Evolutionary conservation across 1,140 invertebrate genomes (phyloP).

Genomic region (Trichoplusia ni): DNA sequence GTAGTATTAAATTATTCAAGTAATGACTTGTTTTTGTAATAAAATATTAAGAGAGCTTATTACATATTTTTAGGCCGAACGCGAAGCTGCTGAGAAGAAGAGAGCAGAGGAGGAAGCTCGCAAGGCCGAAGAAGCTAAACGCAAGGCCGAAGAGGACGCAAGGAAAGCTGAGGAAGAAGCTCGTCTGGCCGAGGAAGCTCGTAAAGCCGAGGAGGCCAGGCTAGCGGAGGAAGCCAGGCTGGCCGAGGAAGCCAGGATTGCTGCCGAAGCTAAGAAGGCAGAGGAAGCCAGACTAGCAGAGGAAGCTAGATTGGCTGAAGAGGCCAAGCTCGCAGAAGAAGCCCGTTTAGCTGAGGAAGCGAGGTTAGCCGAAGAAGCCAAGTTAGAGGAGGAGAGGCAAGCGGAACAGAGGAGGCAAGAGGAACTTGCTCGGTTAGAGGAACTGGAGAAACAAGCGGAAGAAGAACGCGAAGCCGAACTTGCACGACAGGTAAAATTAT

Average conservation of each 20-base stretch:
- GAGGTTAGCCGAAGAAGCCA: conserved; percentile 76
- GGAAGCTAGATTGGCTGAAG: conserved; percentile 81
- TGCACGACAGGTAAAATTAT: conserved; percentile 81
- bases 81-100: conserved; percentile 62
- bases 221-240: conserved; percentile 78
- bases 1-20: too few relatives aligned
- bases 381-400: conserved; percentile 80
- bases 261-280: conserved; percentile 80
- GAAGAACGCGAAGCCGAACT: conserved; percentile 84
- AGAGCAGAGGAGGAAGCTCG: conserved; percentile 79
- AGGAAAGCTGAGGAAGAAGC: conserved; percentile 76
- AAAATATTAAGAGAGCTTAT: not conserved
- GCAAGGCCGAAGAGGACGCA: conserved; percentile 75
- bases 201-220: conserved; percentile 68
- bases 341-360: conserved; percentile 75
- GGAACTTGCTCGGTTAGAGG: conserved; percentile 79
- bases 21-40: not conserved
- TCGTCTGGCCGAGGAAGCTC: conserved; percentile 61
- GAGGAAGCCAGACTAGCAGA: conserved; percentile 80
- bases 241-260: conserved; percentile 78
- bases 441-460: conserved; percentile 81
- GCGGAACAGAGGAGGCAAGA: conserved; percentile 83
- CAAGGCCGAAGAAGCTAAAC: conserved; percentile 77
- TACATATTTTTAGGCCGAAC: conserved; percentile 52
- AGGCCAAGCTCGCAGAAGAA: conserved; percentile 82